These are phyloP conservation scores for Akabosia matsudoensis DNA, from an alignment of 1,140 invertebrate genomes.

Conservation along the genomic window DNA sequence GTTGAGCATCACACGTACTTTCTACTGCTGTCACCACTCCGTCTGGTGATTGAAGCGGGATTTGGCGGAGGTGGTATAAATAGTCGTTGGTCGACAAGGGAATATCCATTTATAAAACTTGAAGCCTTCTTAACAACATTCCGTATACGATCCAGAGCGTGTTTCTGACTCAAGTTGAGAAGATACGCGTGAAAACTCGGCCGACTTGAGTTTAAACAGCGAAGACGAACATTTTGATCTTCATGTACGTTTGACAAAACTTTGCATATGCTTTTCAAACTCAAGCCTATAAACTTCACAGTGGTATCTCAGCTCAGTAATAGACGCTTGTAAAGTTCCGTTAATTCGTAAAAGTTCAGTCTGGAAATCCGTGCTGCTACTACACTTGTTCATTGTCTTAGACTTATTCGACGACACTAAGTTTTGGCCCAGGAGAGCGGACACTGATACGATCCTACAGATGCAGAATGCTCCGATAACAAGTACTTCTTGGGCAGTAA, in stretches of 20 bases:
- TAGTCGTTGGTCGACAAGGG: slow-evolving; percentile 3
- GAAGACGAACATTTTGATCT: background rate
- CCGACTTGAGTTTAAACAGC: background rate
- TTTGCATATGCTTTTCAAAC: slow-evolving; percentile 8
- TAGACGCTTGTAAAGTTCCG: background rate
- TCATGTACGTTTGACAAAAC: background rate
- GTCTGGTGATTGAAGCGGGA: background rate
- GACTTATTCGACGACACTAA: too few relatives aligned
- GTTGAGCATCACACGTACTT: background rate
- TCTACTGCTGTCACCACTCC: background rate
- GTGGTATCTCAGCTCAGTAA: slow-evolving; percentile 3
- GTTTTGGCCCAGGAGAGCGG: too few relatives aligned
- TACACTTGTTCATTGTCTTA: background rate
- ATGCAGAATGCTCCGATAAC: too few relatives aligned
- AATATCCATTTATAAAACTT: slow-evolving; percentile 13
- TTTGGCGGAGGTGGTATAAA: slow-evolving; percentile 1
- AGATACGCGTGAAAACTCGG: background rate
- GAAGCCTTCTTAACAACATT: slow-evolving; percentile 18
- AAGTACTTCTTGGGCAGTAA: too few relatives aligned
- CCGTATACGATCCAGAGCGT: background rate
- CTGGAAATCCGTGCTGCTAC: background rate
- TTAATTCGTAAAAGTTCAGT: background rate
- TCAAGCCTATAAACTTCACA: slow-evolving; percentile 12
- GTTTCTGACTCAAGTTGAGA: slow-evolving; percentile 1
- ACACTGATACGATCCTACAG: too few relatives aligned